A percentile compares a stretch with the other conserved stretches of the same genome.
phyloP scores from a whole-genome alignment of 1,140 invertebrate species.

The Akabosia matsudoensis region DNA sequence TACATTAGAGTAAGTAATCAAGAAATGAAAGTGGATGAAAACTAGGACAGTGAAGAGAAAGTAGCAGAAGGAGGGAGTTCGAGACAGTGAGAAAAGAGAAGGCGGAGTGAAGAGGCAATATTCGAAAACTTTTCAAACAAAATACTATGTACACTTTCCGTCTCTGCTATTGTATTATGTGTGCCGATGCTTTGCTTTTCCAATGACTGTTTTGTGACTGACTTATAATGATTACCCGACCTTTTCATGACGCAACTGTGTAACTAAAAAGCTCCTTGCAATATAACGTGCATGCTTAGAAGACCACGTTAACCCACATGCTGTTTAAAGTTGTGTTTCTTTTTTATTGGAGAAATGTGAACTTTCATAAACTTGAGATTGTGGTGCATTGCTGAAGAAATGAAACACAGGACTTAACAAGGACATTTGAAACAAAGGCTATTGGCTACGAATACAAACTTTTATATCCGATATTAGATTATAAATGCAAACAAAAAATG shows the following conservation, averaged over 20 bases:
- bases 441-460: too few species aligned
- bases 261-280: background rate
- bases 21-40: background rate
- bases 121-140: background rate
- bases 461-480: too few species aligned
- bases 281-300: background rate
- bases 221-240: slow-evolving; percentile 8
- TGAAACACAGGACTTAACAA: too few species aligned
- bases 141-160: background rate
- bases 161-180: background rate
- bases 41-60: background rate
- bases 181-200: background rate
- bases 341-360: too few species aligned
- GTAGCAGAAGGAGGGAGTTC: background rate
- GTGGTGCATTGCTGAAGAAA: too few species aligned
- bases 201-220: background rate
- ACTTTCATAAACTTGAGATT: too few species aligned
- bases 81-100: too few species aligned
- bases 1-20: background rate
- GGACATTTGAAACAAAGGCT: too few species aligned
- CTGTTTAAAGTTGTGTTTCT: too few species aligned
- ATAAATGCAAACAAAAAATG: too few species aligned
- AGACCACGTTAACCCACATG: too few species aligned
- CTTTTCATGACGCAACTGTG: background rate
- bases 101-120: background rate